A percentile compares a stretch with the other conserved stretches of the same genome.
phyloP scores from a whole-genome alignment of 2,797 vertebrate genomes.

The Toxotes lorentzi region DNA sequence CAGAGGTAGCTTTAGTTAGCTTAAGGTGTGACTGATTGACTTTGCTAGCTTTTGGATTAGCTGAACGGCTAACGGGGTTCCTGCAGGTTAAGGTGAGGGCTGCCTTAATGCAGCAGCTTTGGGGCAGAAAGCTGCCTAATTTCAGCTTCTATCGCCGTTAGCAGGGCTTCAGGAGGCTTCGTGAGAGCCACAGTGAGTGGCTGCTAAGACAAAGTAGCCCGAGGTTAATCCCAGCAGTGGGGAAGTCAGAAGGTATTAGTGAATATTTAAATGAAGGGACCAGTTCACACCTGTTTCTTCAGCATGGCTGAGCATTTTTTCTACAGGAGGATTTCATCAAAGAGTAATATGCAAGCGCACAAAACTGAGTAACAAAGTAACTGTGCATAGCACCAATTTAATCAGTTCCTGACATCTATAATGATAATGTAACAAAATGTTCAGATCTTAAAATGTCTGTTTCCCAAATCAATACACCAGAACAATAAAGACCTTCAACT shows the following conservation, averaged over 20 bases:
- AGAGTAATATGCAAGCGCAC: constrained; percentile 24
- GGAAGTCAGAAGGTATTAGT: constrained; percentile 70
- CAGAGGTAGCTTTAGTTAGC: constrained; percentile 68
- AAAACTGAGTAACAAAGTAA: constrained; percentile 4
- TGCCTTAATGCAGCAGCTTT: constrained; percentile 79
- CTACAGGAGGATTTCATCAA: constrained; percentile 24
- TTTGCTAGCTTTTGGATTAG: constrained; percentile 79
- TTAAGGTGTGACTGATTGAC: constrained; percentile 72
- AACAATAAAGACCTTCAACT: background rate
- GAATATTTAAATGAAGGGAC: constrained; percentile 73
- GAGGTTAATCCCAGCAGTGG: constrained; percentile 76
- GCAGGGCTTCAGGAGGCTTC: constrained; percentile 63
- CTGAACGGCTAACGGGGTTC: constrained; percentile 63
- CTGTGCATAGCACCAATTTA: background rate
- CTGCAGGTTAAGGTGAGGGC: constrained; percentile 78
- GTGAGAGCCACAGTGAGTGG: constrained; percentile 41
- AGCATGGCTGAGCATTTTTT: constrained; percentile 24
- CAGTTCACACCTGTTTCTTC: constrained; percentile 67
- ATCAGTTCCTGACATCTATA: background rate
- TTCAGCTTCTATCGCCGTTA: constrained; percentile 72
- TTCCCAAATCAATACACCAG: background rate
- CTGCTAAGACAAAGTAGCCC: constrained; percentile 77
- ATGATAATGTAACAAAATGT: background rate
- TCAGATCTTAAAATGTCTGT: background rate
- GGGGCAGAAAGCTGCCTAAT: constrained; percentile 77